Evolutionary conservation across 2,888 invertebrate genomes (phyloP), one percentile per base, ranked within the genome.

Genomic region (Magallana nippona): DNA sequence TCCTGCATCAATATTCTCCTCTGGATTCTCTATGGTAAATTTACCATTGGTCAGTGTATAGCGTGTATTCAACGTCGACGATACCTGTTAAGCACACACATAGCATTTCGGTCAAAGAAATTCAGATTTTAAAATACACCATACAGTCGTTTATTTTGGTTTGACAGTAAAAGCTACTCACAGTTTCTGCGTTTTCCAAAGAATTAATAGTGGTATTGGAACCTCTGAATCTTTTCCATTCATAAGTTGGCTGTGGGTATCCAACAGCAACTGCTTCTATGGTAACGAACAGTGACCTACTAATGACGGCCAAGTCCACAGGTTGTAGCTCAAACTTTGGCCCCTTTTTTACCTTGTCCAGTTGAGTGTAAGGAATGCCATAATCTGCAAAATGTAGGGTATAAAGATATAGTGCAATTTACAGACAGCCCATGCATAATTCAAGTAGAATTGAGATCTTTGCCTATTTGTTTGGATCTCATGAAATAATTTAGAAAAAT

Each of bases 41-140:
- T 97, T 97, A 55, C 99, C 99, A 85, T 98, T 98, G 91, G 98
- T 98, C 15, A 98, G 94, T 1, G 98, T 98, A 92, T 96, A 97
- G 15, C 91, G 85, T 3, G 22, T 10, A 56, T 89, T 88, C 0
- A 55, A n/a, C 1, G 58, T 71, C 10, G 89, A 80, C 0, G 88
- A 86, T 15, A 90, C 83, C 79, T 86, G 56, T 55, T 56, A 80
- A 78, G 17, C 58, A 55, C 32, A 57, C 27, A 63, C 60, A 60
- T 13, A n/a, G 5, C 60, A 60, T 8, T 17, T 19, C 17, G n/a
- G 19, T 60, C 22, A 15, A 27, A 17, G 58, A 63, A 55, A 57
- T 8, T 56, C n/a, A 17, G 77, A 27, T n/a, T n/a, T n/a, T 10
- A 58, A n/a, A 32, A 71, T 71, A 27, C 55, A 22, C 8, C 22